Base-by-base conservation (phyloP, 1,140 invertebrate species). In the Cyclargus thomasi region DNA sequence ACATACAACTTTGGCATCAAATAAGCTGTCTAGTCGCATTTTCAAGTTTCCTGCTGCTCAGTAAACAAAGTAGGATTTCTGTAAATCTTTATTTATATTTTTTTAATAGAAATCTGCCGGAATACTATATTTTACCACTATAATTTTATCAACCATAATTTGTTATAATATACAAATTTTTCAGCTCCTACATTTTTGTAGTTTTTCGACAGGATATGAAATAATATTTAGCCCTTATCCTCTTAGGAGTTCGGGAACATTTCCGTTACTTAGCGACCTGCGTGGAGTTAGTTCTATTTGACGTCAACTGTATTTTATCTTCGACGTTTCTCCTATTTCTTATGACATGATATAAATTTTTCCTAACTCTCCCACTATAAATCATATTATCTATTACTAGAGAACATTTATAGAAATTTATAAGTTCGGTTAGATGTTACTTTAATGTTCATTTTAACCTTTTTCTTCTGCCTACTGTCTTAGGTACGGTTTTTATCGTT, bases 291-390 rank as follows among this genome's bases (percentile, higher is more conserved):
- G 39, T 65, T 65, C 53, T 47, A 65, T 22, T 39, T 22, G 64
- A 65, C 64, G 64, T 65, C 64, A 53, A 39, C 53, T 53, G 22
- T 65, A 65, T 65, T 65, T 65, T 65, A 65, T 65, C 64, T 65
- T 20, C 53, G 64, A 53, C 64, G 47, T 65, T 39, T 63, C 23
- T 63, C 62, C 20, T 65, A 65, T 65, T 65, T 65, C 64, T 65
- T 65, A 39, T 22, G 47, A 17, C 39, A 53, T 14, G 39, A 47
- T 47, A 47, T 47, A 8, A 47, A 47, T 47, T 47, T 47, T 14
- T 14, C 39, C 39, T 47, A 47, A 47, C 39, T 11, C 39, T 11
- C 39, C 39, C 39, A 16, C 39, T 47, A 47, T 47, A 47, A 47
- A 47, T 16, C 10, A 47, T 47, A 14, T 29, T 47, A 47, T 47